Evolutionary conservation across 2,797 vertebrate species (phyloP).

Genomic region (Garrulus glandarius): DNA sequence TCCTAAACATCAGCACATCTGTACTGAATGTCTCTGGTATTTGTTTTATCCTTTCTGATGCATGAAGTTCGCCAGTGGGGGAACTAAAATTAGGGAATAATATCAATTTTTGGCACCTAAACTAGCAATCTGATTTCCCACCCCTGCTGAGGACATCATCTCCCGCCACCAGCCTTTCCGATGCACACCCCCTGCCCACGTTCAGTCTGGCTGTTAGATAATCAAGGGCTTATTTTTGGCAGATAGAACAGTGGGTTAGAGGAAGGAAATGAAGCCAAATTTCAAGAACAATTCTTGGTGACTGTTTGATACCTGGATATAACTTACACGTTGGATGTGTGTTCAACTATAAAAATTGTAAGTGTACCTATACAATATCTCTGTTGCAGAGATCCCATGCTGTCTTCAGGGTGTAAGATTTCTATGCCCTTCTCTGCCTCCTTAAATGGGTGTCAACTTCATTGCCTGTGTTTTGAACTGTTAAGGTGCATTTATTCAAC

Average conservation of each 20-base stretch:
- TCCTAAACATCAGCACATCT: background rate
- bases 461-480: background rate
- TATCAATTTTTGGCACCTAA: background rate
- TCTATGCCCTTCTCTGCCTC: background rate
- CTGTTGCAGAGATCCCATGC: background rate
- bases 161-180: background rate
- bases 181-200: background rate
- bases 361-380: background rate
- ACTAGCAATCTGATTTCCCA: background rate
- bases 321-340: background rate
- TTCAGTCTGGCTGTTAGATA: conserved; percentile 54
- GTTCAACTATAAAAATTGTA: background rate
- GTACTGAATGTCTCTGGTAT: background rate
- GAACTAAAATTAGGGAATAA: conserved; percentile 7
- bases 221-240: conserved; percentile 12
- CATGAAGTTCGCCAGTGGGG: background rate
- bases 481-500: background rate
- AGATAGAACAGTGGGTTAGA: background rate
- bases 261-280: background rate
- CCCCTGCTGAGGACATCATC: background rate
- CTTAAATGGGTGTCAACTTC: background rate
- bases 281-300: background rate
- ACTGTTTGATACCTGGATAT: background rate
- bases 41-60: background rate
- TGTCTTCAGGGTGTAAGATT: background rate